phyloP scores from a whole-genome alignment of 2,888 invertebrate species.

The Pterostichus madidus region DNA sequence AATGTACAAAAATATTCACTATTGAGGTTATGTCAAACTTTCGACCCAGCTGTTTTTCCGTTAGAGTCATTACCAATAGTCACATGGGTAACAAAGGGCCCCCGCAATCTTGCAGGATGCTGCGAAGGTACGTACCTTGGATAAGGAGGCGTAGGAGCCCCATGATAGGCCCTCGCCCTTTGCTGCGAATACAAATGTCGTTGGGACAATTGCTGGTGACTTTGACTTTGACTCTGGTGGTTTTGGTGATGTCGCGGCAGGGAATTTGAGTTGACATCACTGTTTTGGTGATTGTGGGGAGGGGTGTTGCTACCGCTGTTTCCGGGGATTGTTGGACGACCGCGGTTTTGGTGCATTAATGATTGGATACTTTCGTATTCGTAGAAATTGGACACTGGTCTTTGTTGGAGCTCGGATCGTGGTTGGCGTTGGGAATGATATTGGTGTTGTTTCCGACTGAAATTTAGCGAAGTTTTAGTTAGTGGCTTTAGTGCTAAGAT shows the following conservation, averaged over 20 bases:
- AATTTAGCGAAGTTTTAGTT: slow-evolving; percentile 66
- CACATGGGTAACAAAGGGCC: slow-evolving; percentile 83
- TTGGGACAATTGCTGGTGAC: slow-evolving; percentile 69
- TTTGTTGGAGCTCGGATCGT: slow-evolving; percentile 76
- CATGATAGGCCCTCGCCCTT: slow-evolving; percentile 65
- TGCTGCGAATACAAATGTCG: slow-evolving; percentile 52
- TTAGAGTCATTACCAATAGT: slow-evolving; percentile 80
- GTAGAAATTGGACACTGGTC: slow-evolving; percentile 91
- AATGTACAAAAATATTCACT: slow-evolving; percentile 7
- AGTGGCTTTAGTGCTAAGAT: no score
- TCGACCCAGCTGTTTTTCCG: slow-evolving; percentile 69
- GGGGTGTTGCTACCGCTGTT: slow-evolving; percentile 46
- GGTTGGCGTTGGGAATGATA: slow-evolving; percentile 82
- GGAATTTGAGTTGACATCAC: slow-evolving; percentile 74
- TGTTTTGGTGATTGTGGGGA: slow-evolving; percentile 68
- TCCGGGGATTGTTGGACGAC: slow-evolving; percentile 67
- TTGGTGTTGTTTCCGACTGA: slow-evolving; percentile 84
- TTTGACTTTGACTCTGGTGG: slow-evolving; percentile 68
- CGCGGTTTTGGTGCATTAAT: slow-evolving; percentile 76
- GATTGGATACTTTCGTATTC: slow-evolving; percentile 90
- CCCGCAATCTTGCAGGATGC: slow-evolving; percentile 74
- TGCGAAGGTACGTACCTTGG: slow-evolving; percentile 67
- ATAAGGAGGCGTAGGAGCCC: slow-evolving; percentile 63
- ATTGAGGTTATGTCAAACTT: slow-evolving; percentile 68
- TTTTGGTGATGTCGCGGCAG: slow-evolving; percentile 71